A percentile compares a stretch with the other conserved stretches of the same genome.
Conservation (phyloP, 2,888 invertebrate genomes). For the Sialis fuliginosa region DNA sequence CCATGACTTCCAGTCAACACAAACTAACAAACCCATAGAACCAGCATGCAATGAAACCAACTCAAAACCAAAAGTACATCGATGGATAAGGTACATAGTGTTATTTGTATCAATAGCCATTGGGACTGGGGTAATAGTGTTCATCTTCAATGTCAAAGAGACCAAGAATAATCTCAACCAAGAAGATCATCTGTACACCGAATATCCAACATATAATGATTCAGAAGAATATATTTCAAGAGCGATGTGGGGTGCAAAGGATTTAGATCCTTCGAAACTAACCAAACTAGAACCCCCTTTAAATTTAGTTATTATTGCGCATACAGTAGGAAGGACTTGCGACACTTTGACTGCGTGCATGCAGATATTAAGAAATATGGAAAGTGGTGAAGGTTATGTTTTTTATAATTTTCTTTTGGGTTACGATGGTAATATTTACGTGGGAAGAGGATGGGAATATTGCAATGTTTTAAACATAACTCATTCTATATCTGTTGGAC, state of each 20-base stretch:
- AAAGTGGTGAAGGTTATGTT: constrained; percentile 20
- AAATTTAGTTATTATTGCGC: constrained; percentile 29
- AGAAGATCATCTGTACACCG: too few species aligned
- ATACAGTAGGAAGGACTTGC: constrained; percentile 30
- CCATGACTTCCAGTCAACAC: too few species aligned
- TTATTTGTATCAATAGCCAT: not conserved
- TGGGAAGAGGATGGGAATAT: constrained; percentile 32
- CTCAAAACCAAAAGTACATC: too few species aligned
- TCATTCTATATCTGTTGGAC: constrained; percentile 27
- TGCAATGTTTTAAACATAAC: constrained; percentile 30
- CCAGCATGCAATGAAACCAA: too few species aligned
- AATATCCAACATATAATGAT: too few species aligned
- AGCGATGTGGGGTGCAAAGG: too few species aligned
- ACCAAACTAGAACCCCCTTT: constrained; percentile 21
- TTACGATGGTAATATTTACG: constrained; percentile 34
- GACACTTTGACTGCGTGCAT: constrained; percentile 22
- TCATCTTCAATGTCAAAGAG: too few species aligned
- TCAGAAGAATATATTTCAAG: too few species aligned
- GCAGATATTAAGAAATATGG: too few species aligned
- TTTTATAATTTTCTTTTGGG: constrained; percentile 31
- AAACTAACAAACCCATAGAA: too few species aligned
- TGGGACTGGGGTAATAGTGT: too few species aligned
- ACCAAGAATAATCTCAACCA: too few species aligned
- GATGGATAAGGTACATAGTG: not conserved
- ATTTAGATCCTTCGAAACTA: not conserved